phyloP scores from a whole-genome alignment of 2,113 vertebrate genomes.

The Genyomyrus donnyi region DNA sequence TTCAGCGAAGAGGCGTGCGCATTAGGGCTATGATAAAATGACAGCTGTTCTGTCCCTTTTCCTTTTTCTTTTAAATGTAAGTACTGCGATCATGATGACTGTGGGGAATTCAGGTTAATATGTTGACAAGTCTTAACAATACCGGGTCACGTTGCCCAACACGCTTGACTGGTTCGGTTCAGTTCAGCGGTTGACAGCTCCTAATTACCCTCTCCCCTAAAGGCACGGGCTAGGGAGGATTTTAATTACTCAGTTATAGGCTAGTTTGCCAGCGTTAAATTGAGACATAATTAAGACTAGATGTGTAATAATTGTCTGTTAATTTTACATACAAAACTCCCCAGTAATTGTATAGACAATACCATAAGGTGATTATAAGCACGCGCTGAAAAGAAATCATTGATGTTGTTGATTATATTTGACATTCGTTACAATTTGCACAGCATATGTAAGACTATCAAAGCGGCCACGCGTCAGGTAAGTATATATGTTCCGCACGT shows the following conservation, averaged over 20 bases:
- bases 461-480: background rate
- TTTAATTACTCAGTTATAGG: conserved; percentile 84
- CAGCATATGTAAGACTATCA: background rate
- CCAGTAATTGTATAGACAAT: background rate
- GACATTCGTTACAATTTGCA: background rate
- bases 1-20: background rate
- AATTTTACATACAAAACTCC: conserved; percentile 55
- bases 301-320: conserved; percentile 95
- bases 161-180: conserved; percentile 79
- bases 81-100: conserved; percentile 74
- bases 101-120: conserved; percentile 99
- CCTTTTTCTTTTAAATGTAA: conserved; percentile 54
- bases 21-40: conserved; percentile 52
- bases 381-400: background rate
- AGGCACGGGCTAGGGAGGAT: conserved; percentile 81
- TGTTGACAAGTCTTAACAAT: conserved; percentile 98
- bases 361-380: background rate
- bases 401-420: background rate
- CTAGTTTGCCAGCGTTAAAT: conserved; percentile 84
- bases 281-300: conserved; percentile 93
- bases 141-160: conserved; percentile 86
- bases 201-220: conserved; percentile 88
- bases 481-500: background rate
- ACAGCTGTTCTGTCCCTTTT: conserved; percentile 65
- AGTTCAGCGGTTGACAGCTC: conserved; percentile 86